A percentile compares a stretch with the other conserved stretches of the same genome.
These are phyloP conservation scores for Ibidorhyncha struthersii DNA, from an alignment of 2,113 vertebrate species.

Conservation along the genomic window DNA sequence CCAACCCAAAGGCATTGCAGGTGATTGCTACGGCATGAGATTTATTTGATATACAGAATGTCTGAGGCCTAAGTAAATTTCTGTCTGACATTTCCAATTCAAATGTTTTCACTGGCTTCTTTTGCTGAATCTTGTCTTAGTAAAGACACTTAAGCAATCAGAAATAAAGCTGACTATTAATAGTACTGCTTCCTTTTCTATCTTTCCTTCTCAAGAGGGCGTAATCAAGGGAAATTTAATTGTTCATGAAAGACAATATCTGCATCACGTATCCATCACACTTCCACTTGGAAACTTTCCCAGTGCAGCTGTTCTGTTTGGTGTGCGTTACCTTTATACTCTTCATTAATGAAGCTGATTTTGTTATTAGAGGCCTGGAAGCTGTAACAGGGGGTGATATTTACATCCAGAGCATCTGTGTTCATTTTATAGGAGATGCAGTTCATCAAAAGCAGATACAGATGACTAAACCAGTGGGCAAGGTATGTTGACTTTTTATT, in stretches of 20 bases:
- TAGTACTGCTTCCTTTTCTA: neutral
- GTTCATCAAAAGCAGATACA: neutral
- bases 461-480: constrained; percentile 23
- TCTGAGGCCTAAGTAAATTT: neutral
- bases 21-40: neutral
- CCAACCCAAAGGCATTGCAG: rapidly evolving
- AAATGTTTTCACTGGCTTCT: neutral
- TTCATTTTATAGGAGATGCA: neutral
- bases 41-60: neutral
- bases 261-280: neutral
- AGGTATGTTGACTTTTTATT: constrained; percentile 17
- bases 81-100: neutral
- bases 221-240: constrained; percentile 37
- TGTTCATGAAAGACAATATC: constrained; percentile 28
- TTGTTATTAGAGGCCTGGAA: neutral
- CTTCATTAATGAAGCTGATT: neutral
- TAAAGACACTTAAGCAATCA: neutral
- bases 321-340: neutral
- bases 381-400: neutral
- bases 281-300: constrained; percentile 27
- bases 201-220: neutral
- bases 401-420: neutral
- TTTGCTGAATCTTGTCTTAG: neutral
- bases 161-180: neutral
- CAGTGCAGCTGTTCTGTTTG: neutral